Base-by-base conservation (phyloP, 1,140 invertebrate genomes). In the Callitettix versicolor region DNA sequence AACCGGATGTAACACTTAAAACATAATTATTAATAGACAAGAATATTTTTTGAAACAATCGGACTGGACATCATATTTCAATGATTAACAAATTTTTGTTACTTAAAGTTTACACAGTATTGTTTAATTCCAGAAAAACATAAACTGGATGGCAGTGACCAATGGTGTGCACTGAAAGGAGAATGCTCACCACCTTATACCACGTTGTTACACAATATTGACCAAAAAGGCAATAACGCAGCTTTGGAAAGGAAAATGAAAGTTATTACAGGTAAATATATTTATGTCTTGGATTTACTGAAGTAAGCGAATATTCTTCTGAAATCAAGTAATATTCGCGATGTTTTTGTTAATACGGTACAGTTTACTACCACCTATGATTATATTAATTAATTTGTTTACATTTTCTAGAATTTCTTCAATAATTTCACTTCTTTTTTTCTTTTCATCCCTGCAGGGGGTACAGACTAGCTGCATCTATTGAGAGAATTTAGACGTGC, bases 131-230 rank as follows among this genome's bases (percentile, higher is more conserved):
- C n/a, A n/a, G n/a, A n/a, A n/a, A n/a, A n/a, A n/a, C n/a, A n/a
- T n/a, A n/a, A n/a, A n/a, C 69, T 88, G 1, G 86, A 91, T 67
- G 88, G 88, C 1, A 67, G 78, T 12, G 73, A 86, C 64, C 68
- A 85, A 63, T 91, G 88, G 88, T 59, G 75, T 3, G 62, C 74
- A 3, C 66, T 91, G 17, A 70, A 1, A 64, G 74, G 40, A n/a
- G 69, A 74, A 36, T 59, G 61, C 0, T 57, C 65, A 9, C 74
- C 78, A 51, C 68, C 78, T 4, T 65, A 86, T 62, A 72, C 68
- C 0, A 79, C 86, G 59, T 67, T 90, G 5, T 65, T 91, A 0
- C 77, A 87, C 61, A 84, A 84, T 61, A 85, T 91, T 59, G 87
- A 91, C 60, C 78, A 81, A n/a, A 67, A 78, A 3, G 70, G 67